phyloP scores from a whole-genome alignment of 2,797 vertebrate genomes.

The Lepus townsendii region DNA sequence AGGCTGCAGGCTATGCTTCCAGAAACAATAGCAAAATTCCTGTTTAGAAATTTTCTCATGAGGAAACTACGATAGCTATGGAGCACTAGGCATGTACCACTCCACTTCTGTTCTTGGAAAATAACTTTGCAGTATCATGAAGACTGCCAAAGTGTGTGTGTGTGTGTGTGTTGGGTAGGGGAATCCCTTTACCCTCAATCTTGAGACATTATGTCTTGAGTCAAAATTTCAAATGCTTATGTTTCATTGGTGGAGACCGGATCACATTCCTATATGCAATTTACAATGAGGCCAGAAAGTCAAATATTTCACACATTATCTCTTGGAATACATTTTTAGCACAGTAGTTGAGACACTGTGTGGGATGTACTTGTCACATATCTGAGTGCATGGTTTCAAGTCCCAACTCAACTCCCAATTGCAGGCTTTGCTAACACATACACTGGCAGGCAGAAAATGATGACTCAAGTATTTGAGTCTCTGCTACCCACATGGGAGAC shows the following conservation, averaged over 20 bases:
- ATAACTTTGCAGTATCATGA: neutral
- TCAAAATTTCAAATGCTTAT: neutral
- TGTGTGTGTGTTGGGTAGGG: no score
- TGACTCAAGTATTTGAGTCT: no score
- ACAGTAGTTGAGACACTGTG: no score
- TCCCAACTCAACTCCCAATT: no score
- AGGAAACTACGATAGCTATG: neutral
- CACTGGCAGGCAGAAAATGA: no score
- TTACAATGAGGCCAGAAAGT: neutral
- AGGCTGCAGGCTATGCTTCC: neutral
- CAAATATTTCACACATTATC: neutral
- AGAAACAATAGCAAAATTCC: constrained; percentile 52
- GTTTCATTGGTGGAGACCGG: neutral
- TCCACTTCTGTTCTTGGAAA: neutral
- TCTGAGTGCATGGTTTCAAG: no score
- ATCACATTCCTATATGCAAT: neutral
- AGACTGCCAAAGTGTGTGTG: neutral
- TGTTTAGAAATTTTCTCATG: constrained; percentile 16
- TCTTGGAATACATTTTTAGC: neutral
- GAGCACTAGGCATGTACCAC: neutral
- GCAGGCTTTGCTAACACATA: no score
- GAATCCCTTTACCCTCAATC: neutral
- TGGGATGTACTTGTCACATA: no score
- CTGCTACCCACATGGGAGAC: no score
- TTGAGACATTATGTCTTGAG: neutral